A percentile compares a stretch with the other conserved stretches of the same genome.
Evolutionary conservation across 2,888 invertebrate genomes (phyloP).

Genomic region (Ormia ochracea): DNA sequence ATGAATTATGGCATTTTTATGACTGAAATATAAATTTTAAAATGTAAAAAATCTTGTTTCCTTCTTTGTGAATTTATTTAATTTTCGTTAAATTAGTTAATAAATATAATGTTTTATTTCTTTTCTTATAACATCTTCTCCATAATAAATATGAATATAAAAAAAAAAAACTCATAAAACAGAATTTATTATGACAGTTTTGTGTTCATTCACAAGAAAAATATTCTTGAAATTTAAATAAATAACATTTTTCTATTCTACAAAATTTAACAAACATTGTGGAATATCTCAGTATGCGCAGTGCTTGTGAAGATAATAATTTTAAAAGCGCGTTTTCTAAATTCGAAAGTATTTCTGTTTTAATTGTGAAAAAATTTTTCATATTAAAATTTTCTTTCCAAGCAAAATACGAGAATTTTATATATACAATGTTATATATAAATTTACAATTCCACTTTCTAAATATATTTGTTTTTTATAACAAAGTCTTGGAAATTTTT

Average conservation of each 20-base stretch:
- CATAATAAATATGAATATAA: slow-evolving; percentile 39
- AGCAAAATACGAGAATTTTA: too few relatives aligned
- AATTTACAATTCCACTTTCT: too few relatives aligned
- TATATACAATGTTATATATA: too few relatives aligned
- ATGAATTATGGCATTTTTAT: slow-evolving; percentile 58
- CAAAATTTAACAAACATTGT: background rate
- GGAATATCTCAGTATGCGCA: background rate
- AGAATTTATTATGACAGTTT: slow-evolving; percentile 62
- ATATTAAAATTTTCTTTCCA: too few relatives aligned
- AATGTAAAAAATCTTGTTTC: slow-evolving; percentile 33
- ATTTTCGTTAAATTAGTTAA: slow-evolving; percentile 50
- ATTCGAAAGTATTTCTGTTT: too few relatives aligned
- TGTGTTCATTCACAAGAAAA: slow-evolving; percentile 43
- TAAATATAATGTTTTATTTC: slow-evolving; percentile 35
- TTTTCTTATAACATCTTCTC: slow-evolving; percentile 1
- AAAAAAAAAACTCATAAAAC: slow-evolving; percentile 56
- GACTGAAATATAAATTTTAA: slow-evolving; percentile 48
- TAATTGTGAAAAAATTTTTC: too few relatives aligned
- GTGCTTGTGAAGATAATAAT: background rate
- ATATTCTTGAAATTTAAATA: slow-evolving; percentile 53
- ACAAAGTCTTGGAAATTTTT: too few relatives aligned
- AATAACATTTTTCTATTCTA: slow-evolving; percentile 18
- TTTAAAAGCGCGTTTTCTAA: background rate
- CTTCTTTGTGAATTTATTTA: slow-evolving; percentile 52
- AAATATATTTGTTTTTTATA: too few relatives aligned